phyloP scores from a whole-genome alignment of 2,888 invertebrate genomes.

The Lomographa bimaculata region DNA sequence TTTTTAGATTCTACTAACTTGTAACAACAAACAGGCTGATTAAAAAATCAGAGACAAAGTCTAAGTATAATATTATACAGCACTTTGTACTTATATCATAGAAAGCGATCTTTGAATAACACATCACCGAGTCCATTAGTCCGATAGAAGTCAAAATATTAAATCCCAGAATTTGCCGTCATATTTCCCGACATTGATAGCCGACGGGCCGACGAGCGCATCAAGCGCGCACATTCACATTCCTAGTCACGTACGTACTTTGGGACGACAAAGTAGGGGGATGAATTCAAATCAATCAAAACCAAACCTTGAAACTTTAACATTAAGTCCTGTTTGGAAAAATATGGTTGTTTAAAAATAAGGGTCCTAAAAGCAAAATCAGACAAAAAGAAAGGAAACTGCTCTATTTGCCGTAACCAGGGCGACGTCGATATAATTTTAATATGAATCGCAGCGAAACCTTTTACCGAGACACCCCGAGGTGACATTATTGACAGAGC shows the following conservation, averaged over 20 bases:
- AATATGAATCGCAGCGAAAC: constrained; percentile 38
- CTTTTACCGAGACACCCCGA: constrained; percentile 30
- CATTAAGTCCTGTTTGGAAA: constrained; percentile 2
- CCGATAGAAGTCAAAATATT: too few relatives aligned
- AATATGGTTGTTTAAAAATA: constrained; percentile 7
- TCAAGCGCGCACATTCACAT: constrained; percentile 26
- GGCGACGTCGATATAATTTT: constrained; percentile 33
- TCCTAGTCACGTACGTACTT: constrained; percentile 43
- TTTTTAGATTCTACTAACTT: too few relatives aligned
- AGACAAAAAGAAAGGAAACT: constrained; percentile 23
- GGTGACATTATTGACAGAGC: constrained; percentile 28
- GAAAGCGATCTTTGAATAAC: too few relatives aligned
- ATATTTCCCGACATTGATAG: constrained; percentile 8
- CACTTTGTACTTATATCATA: too few relatives aligned
- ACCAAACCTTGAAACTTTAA: constrained; percentile 25
- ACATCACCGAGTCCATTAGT: too few relatives aligned
- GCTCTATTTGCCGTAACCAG: constrained; percentile 23
- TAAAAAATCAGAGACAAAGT: too few relatives aligned
- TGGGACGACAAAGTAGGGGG: constrained; percentile 30
- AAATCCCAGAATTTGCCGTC: neutral
- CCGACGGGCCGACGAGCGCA: constrained; percentile 28
- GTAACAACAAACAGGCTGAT: too few relatives aligned
- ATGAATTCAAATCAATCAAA: constrained; percentile 28
- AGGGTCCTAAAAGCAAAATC: constrained; percentile 22
- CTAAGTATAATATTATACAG: too few relatives aligned